phyloP scores from a whole-genome alignment of 2,113 vertebrate genomes.

The Ariopsis seemanni region DNA sequence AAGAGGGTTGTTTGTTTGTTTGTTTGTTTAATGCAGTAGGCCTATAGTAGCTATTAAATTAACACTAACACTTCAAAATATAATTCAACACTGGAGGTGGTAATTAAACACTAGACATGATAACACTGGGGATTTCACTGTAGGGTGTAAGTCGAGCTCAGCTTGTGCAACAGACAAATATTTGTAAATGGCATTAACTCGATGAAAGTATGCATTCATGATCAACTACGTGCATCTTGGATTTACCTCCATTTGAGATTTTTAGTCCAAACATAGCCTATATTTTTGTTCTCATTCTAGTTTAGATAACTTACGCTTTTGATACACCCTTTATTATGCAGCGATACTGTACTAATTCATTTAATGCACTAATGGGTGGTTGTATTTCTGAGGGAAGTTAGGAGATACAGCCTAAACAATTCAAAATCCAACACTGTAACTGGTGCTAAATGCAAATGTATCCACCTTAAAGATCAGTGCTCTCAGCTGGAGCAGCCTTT shows the following conservation, averaged over 20 bases:
- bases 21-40: neutral
- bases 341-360: neutral
- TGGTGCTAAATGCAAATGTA: constrained; percentile 1
- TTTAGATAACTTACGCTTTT: neutral
- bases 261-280: neutral
- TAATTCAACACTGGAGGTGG: neutral
- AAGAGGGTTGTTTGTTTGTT: neutral
- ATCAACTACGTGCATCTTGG: neutral
- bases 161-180: neutral
- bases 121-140: neutral
- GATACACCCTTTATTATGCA: neutral
- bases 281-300: constrained; percentile 20
- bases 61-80: neutral
- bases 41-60: neutral
- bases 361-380: neutral
- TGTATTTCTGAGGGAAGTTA: neutral
- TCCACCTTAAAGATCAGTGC: neutral
- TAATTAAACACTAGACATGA: neutral
- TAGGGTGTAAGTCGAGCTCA: neutral
- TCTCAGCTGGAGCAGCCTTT: neutral
- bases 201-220: constrained; percentile 2
- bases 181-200: constrained; percentile 8
- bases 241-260: neutral
- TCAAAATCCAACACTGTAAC: neutral
- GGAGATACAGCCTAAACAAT: neutral